phyloP scores from a whole-genome alignment of 2,888 invertebrate species.

The Tachina fera region DNA sequence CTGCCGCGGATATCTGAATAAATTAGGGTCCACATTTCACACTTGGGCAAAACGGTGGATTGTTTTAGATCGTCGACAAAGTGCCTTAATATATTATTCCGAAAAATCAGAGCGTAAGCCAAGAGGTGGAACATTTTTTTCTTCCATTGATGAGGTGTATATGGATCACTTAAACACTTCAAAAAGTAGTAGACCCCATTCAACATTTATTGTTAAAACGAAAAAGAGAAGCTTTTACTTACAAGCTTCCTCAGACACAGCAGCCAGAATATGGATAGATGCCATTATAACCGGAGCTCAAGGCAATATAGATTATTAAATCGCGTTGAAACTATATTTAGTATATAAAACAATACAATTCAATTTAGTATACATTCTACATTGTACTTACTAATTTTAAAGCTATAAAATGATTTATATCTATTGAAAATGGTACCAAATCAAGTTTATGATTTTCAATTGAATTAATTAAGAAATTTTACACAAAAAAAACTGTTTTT shows the following conservation, averaged over 20 bases:
- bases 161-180: slow-evolving; percentile 95
- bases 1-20: slow-evolving; percentile 94
- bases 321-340: neutral
- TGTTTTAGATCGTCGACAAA: slow-evolving; percentile 95
- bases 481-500: too few species aligned
- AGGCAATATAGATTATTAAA: slow-evolving; percentile 72
- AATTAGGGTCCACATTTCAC: slow-evolving; percentile 94
- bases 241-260: slow-evolving; percentile 94
- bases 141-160: slow-evolving; percentile 89
- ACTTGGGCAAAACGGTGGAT: slow-evolving; percentile 98
- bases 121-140: slow-evolving; percentile 94
- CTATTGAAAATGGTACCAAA: too few species aligned
- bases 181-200: slow-evolving; percentile 92
- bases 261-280: slow-evolving; percentile 97
- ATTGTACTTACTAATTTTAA: too few species aligned
- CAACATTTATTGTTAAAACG: slow-evolving; percentile 96
- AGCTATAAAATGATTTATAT: too few species aligned
- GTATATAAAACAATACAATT: slow-evolving; percentile 32
- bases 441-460: too few species aligned
- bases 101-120: slow-evolving; percentile 95
- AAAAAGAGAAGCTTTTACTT: slow-evolving; percentile 92
- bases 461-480: too few species aligned
- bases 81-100: slow-evolving; percentile 95
- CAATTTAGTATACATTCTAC: slow-evolving; percentile 6
- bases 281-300: slow-evolving; percentile 77